These are phyloP conservation scores for Matsumyia berberina DNA, from an alignment of 2,888 invertebrate genomes.

Conservation along the genomic window DNA sequence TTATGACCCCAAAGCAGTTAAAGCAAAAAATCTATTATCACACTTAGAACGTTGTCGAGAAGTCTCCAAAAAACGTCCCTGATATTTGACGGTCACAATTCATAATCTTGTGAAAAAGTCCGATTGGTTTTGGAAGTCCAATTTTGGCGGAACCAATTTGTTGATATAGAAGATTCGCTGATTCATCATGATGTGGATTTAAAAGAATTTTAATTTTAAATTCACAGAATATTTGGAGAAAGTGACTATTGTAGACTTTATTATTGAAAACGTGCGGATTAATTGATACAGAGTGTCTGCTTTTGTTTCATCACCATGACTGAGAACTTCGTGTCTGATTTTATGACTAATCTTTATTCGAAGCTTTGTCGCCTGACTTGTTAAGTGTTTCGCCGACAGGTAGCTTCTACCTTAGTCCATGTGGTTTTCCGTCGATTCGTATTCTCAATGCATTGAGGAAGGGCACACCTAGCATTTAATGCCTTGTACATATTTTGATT, in stretches of 20 bases:
- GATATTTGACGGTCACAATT: not conserved
- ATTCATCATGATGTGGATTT: constrained; percentile 5
- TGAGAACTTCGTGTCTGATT: not conserved
- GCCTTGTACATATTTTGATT: not conserved
- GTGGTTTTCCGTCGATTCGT: too few species aligned
- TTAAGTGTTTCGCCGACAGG: too few species aligned
- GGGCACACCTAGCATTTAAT: not conserved
- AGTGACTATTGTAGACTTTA: not conserved
- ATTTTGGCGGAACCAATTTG: not conserved
- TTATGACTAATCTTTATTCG: too few species aligned
- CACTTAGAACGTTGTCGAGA: constrained; percentile 4
- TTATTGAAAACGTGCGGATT: not conserved
- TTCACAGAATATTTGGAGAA: not conserved
- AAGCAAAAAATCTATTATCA: constrained; percentile 11
- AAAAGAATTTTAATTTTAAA: not conserved
- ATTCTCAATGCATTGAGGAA: not conserved
- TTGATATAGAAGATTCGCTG: not conserved
- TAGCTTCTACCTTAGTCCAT: too few species aligned
- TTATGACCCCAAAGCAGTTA: not conserved
- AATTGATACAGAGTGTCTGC: not conserved
- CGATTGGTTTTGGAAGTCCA: not conserved
- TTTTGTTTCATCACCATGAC: not conserved
- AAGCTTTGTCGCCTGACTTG: too few species aligned
- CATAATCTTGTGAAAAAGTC: not conserved
- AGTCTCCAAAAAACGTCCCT: constrained; percentile 6